phyloP scores from a whole-genome alignment of 2,888 invertebrate genomes.

The Halictus ligatus region DNA sequence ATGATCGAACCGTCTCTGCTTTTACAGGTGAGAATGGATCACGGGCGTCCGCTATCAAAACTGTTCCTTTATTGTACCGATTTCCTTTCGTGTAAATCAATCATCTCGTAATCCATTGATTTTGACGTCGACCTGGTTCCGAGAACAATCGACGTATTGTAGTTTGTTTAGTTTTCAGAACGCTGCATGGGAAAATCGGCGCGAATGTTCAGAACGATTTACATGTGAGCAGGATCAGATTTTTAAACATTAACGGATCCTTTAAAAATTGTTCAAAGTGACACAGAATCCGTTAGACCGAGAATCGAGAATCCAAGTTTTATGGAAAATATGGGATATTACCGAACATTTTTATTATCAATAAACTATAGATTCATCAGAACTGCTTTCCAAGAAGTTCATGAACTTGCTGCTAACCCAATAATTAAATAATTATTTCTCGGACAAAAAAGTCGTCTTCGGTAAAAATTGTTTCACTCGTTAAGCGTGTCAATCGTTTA shows the following conservation, averaged over 20 bases:
- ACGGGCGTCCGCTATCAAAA: constrained; percentile 75
- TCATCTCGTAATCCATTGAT: constrained; percentile 37
- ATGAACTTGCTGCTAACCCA: background rate
- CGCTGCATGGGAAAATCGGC: background rate
- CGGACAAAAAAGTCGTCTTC: constrained; percentile 18
- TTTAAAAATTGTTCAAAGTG: background rate
- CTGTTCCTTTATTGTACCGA: constrained; percentile 57
- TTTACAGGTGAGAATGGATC: constrained; percentile 67
- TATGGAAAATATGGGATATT: no score
- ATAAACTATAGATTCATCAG: no score
- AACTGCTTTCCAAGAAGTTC: background rate
- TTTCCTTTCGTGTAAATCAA: constrained; percentile 51
- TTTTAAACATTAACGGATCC: background rate
- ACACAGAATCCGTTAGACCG: background rate
- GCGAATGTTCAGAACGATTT: background rate
- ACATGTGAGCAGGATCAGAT: background rate
- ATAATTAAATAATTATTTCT: background rate
- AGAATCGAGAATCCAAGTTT: no score
- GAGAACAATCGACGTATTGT: constrained; percentile 25
- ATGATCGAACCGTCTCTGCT: constrained; percentile 67
- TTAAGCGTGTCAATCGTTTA: background rate
- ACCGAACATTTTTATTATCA: no score
- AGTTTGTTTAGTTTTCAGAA: constrained; percentile 21
- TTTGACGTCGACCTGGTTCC: constrained; percentile 19
- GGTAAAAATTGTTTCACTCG: background rate